Evolutionary conservation across 2,797 vertebrate species (phyloP).

Genomic region (Semotilus atromaculatus): DNA sequence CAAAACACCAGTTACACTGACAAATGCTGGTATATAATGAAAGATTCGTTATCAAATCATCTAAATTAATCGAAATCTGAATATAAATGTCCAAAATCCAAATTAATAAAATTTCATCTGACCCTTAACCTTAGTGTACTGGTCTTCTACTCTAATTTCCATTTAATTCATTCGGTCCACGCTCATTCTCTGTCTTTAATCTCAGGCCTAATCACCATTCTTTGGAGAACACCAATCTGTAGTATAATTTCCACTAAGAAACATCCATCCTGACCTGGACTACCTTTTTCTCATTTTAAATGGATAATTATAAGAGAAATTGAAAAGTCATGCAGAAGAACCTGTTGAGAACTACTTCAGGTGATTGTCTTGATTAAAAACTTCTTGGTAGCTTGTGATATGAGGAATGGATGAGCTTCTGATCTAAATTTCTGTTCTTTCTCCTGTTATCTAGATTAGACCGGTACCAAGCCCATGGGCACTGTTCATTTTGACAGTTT

Average conservation of each 20-base stretch:
- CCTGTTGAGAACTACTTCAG: not conserved
- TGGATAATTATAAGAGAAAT: constrained; percentile 29
- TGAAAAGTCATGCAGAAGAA: not conserved
- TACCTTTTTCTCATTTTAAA: constrained; percentile 8
- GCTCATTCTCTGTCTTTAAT: constrained; percentile 21
- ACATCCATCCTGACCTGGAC: not conserved
- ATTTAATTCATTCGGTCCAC: not conserved
- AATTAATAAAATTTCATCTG: not conserved
- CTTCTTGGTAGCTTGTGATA: not conserved
- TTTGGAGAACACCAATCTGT: not conserved
- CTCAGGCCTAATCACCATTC: constrained; percentile 25
- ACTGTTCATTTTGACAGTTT: not conserved
- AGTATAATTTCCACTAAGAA: constrained; percentile 16
- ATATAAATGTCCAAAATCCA: not conserved
- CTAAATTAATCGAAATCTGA: not conserved
- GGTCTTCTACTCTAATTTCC: not conserved
- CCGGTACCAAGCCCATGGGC: not conserved
- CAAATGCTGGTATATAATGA: constrained; percentile 12
- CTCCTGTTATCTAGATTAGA: not conserved
- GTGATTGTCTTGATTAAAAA: constrained; percentile 27
- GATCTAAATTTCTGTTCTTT: constrained; percentile 3
- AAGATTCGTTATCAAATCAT: not conserved
- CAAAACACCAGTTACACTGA: constrained; percentile 16
- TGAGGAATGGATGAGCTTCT: not conserved
- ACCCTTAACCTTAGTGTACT: not conserved